Evolutionary conservation across 1,140 invertebrate genomes (phyloP).

Genomic region (Bemisia tabaci): DNA sequence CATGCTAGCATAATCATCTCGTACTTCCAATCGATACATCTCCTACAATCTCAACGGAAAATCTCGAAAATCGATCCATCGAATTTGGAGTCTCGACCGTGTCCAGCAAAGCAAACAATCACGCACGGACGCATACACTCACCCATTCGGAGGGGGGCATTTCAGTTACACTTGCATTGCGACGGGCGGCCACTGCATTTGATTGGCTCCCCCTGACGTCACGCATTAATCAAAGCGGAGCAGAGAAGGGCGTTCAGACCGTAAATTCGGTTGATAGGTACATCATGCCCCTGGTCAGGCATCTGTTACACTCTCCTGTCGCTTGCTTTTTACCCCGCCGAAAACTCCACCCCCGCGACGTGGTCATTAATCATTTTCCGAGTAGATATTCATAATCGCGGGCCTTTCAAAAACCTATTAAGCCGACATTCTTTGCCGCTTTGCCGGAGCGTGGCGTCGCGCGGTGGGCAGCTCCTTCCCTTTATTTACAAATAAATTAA

Average conservation of each 20-base stretch:
- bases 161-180: too few relatives aligned
- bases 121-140: too few relatives aligned
- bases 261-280: background rate
- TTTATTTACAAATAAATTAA: constrained; percentile 1
- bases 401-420: background rate
- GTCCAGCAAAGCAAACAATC: too few relatives aligned
- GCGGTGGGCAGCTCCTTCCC: background rate
- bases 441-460: background rate
- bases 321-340: background rate
- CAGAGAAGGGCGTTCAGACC: background rate
- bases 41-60: too few relatives aligned
- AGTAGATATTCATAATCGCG: background rate
- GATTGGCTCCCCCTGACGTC: background rate
- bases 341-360: background rate
- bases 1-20: too few relatives aligned
- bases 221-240: background rate
- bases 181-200: background rate
- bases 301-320: background rate
- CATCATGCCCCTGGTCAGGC: background rate
- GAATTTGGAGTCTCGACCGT: too few relatives aligned
- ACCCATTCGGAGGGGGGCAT: too few relatives aligned
- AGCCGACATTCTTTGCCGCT: background rate
- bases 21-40: too few relatives aligned
- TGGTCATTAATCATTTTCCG: background rate
- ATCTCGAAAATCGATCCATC: too few relatives aligned